These are phyloP conservation scores for Oenanthe melanoleuca DNA, from an alignment of 2,113 vertebrate genomes.

Conservation along the genomic window DNA sequence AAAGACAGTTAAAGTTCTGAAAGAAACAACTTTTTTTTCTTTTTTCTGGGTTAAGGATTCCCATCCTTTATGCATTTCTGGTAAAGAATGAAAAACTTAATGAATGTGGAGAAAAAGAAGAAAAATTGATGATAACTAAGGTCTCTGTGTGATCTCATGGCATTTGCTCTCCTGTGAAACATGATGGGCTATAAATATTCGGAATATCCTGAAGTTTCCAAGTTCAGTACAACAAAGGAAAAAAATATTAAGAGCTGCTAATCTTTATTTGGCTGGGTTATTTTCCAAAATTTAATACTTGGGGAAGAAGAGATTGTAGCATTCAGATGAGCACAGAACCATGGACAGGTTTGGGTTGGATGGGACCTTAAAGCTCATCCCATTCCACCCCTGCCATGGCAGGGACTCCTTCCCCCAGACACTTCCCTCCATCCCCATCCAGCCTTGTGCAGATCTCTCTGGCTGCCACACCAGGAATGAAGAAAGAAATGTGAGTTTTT, in stretches of 20 bases:
- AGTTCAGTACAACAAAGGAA: not conserved
- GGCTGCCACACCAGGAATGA: not conserved
- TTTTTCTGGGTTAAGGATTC: not conserved
- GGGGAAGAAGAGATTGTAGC: fast-evolving
- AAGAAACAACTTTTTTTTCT: not conserved
- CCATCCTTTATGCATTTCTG: not conserved
- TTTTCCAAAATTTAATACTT: not conserved
- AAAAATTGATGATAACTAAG: not conserved
- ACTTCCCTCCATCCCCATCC: not conserved
- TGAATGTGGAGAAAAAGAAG: not conserved
- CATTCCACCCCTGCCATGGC: not conserved
- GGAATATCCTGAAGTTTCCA: not conserved
- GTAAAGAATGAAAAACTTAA: not conserved
- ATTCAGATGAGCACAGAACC: fast-evolving
- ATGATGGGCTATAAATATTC: not conserved
- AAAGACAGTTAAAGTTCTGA: not conserved
- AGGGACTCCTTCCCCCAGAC: not conserved
- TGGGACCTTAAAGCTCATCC: not conserved
- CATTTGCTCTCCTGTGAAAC: not conserved
- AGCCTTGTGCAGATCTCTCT: not conserved
- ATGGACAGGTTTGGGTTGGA: not conserved
- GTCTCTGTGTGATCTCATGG: not conserved
- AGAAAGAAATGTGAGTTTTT: not conserved
- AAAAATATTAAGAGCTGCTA: not conserved
- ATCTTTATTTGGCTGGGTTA: not conserved